Evolutionary conservation across 1,140 invertebrate species (phyloP), one percentile per base, ranked within the genome.

Genomic region (Ruditapes philippinarum): DNA sequence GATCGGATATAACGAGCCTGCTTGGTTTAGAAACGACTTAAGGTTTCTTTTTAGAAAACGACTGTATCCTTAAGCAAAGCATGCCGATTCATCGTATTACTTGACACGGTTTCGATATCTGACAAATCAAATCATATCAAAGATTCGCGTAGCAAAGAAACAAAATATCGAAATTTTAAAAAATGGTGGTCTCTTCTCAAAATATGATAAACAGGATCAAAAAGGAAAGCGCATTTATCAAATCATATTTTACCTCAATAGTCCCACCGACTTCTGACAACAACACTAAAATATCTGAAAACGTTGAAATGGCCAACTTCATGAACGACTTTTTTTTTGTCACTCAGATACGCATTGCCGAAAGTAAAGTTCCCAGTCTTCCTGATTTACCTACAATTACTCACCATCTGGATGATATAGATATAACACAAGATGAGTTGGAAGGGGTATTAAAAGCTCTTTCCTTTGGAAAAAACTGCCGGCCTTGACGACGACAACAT

Each of bases 401-500:
- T 2, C 11, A 2, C 28, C 38, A 3, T 7, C 42, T 42, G 1
- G 25, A 76, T 7, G 2, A 14, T 9, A 40, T 40, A 9, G 14
- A 5, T 11, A 80, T 57, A 22, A 57, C 22, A 5, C 11, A 7
- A 12, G 12, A 7, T 31, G 38, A 83, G 70, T 14, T 51, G 9
- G 31, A 82, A 33, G 25, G 36, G 7, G 31, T 42, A 14, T 31
- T 82, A 25, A 45, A 65, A 68, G 42, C 57, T 28, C n/a, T n/a
- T 82, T 0, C 4, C 28, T 1, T 38, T 5, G 11, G 42, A 33
- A 0, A 85, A 74, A 42, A 68, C 82, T 19, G 2, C 65, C 38
- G 82, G 82, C 54, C 82, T 68, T 54, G 82, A 74, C 40, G 22
- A 19, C 4, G 57, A 45, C 17, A 51, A 70, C 38, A 85, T 74